Evolutionary conservation across 2,888 invertebrate genomes (phyloP).

Genomic region (Tachystola acroxantha): DNA sequence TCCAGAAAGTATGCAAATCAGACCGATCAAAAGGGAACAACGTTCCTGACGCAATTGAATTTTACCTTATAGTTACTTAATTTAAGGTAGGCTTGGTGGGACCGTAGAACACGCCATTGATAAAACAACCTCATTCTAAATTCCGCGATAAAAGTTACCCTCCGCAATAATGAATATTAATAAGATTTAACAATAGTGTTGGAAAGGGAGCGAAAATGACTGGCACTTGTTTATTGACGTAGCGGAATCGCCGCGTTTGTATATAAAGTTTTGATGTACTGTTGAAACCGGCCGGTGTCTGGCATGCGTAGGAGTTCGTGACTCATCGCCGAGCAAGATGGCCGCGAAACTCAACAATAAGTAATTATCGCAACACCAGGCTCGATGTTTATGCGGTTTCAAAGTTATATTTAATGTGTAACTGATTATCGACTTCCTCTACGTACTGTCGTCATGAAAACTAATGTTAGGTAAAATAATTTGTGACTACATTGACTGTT

Average conservation of each 20-base stretch:
- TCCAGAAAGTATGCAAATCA: too few relatives aligned
- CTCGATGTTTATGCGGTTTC: not conserved
- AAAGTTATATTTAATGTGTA: slow-evolving; percentile 1
- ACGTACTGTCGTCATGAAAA: not conserved
- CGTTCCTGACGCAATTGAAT: too few relatives aligned
- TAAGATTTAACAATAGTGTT: slow-evolving; percentile 6
- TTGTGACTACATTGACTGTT: too few relatives aligned
- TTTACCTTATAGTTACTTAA: too few relatives aligned
- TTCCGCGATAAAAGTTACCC: slow-evolving; percentile 5
- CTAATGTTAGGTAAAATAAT: too few relatives aligned
- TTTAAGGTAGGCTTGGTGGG: too few relatives aligned
- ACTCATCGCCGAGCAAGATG: slow-evolving; percentile 56
- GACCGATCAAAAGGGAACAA: too few relatives aligned
- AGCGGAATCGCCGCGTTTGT: slow-evolving; percentile 18
- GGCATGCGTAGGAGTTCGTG: slow-evolving; percentile 48
- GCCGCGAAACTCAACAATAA: slow-evolving; percentile 22
- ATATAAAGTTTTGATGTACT: slow-evolving; percentile 44
- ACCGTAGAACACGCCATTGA: not conserved
- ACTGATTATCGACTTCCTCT: slow-evolving; percentile 1
- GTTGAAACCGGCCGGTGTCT: slow-evolving; percentile 39
- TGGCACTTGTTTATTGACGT: slow-evolving; percentile 7
- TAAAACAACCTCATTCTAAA: slow-evolving; percentile 3
- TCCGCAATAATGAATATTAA: slow-evolving; percentile 5
- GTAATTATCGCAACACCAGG: not conserved
- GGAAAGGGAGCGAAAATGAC: slow-evolving; percentile 2